phyloP scores from a whole-genome alignment of 2,888 invertebrate species.

The Blera fallax region DNA sequence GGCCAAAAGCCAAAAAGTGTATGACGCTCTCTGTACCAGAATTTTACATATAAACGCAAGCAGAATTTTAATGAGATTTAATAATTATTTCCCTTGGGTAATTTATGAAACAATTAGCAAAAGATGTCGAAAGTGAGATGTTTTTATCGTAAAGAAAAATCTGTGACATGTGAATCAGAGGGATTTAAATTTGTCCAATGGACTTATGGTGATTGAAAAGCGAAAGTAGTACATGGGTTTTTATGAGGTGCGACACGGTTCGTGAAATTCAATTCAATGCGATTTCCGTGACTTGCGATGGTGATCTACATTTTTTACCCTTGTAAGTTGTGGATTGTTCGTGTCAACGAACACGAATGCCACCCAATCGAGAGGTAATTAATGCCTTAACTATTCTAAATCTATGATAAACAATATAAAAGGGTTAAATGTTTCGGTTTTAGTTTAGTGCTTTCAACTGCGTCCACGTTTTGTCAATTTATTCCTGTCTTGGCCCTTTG shows the following conservation, averaged over 20 bases:
- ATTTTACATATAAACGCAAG: conserved; percentile 17
- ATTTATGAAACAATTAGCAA: conserved; percentile 68
- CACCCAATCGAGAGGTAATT: conserved; percentile 31
- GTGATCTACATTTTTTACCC: conserved; percentile 46
- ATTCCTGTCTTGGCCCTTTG: no score
- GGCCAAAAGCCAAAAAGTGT: conserved; percentile 33
- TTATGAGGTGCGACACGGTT: conserved; percentile 41
- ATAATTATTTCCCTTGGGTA: conserved; percentile 54
- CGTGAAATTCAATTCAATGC: conserved; percentile 42
- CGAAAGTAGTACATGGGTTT: conserved; percentile 45
- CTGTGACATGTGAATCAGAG: conserved; percentile 34
- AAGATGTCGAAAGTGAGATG: conserved; percentile 59
- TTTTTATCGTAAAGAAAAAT: conserved; percentile 31
- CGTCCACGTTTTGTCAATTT: no score
- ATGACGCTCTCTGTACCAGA: not conserved
- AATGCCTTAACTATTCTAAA: conserved; percentile 16
- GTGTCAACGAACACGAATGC: conserved; percentile 63
- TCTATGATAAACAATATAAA: not conserved
- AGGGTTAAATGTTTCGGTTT: not conserved
- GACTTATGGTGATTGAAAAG: conserved; percentile 19
- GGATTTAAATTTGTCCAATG: not conserved
- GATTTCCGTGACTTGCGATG: conserved; percentile 63
- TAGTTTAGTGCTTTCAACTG: no score
- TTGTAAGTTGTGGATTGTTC: conserved; percentile 46
- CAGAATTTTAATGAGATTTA: conserved; percentile 64